These are phyloP conservation scores for Rhamnusium bicolor DNA, from an alignment of 2,888 invertebrate genomes.

Conservation along the genomic window DNA sequence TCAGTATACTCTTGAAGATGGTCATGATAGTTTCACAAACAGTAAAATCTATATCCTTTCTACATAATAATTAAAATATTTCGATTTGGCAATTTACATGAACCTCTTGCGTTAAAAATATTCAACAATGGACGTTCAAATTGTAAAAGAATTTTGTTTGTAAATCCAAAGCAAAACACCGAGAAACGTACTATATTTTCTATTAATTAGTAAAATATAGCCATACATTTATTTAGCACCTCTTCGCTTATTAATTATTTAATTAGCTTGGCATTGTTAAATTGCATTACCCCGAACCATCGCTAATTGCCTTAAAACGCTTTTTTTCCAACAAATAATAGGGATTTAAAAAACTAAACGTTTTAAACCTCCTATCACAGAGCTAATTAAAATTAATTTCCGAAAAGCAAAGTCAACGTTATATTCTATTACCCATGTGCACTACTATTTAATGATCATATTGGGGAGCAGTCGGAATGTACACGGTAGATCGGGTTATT, in stretches of 20 bases:
- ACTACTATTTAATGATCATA: neutral
- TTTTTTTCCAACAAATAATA: neutral
- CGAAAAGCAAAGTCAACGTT: neutral
- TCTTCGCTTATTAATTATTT: neutral
- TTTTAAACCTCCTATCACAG: neutral
- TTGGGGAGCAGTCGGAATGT: neutral
- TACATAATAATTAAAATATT: too few species aligned
- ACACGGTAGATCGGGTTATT: neutral
- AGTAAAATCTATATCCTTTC: too few species aligned
- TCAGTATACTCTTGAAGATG: too few species aligned
- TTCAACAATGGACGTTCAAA: too few species aligned
- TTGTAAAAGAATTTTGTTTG: neutral
- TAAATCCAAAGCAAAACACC: neutral
- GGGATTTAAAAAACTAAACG: neutral
- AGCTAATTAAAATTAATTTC: neutral
- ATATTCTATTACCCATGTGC: neutral
- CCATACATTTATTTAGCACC: neutral
- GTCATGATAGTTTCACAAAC: too few species aligned
- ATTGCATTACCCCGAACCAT: neutral
- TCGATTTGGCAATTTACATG: too few species aligned
- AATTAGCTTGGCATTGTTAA: neutral
- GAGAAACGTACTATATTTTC: neutral
- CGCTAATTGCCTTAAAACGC: neutral
- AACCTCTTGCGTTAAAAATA: too few species aligned
- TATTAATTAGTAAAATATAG: neutral